phyloP scores from a whole-genome alignment of 2,888 invertebrate species.

The Ormia ochracea region DNA sequence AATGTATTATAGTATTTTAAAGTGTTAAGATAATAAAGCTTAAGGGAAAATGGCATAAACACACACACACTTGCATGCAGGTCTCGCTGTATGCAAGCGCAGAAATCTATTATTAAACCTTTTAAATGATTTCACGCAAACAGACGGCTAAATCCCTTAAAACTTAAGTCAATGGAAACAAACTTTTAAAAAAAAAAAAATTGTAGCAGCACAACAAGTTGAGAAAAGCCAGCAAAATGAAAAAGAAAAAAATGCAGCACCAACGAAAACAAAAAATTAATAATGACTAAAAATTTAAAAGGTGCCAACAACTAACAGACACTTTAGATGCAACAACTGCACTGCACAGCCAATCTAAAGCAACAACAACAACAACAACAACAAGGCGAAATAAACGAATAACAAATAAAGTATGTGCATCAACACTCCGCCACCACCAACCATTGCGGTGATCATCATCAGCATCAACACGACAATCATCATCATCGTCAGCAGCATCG shows the following conservation, averaged over 20 bases:
- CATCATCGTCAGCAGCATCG: slow-evolving; percentile 6
- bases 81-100: not conserved
- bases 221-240: no score
- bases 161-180: slow-evolving; percentile 30
- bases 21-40: slow-evolving; percentile 60
- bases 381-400: slow-evolving; percentile 35
- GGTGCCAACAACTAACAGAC: slow-evolving; percentile 62
- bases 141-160: slow-evolving; percentile 46
- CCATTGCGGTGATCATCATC: slow-evolving; percentile 12
- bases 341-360: slow-evolving; percentile 7
- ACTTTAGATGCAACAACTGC: slow-evolving; percentile 50
- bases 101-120: slow-evolving; percentile 50
- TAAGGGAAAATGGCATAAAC: slow-evolving; percentile 6
- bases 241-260: slow-evolving; percentile 3
- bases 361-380: not conserved
- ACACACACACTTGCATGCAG: not conserved
- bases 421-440: slow-evolving; percentile 37
- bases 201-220: slow-evolving; percentile 38
- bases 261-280: slow-evolving; percentile 28
- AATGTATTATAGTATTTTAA: slow-evolving; percentile 38
- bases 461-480: slow-evolving; percentile 10
- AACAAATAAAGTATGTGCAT: slow-evolving; percentile 35
- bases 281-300: slow-evolving; percentile 55
- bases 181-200: not conserved
- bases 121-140: slow-evolving; percentile 61